Base-by-base conservation (phyloP, 2,113 vertebrate species). In the Meleagris gallopavo region DNA sequence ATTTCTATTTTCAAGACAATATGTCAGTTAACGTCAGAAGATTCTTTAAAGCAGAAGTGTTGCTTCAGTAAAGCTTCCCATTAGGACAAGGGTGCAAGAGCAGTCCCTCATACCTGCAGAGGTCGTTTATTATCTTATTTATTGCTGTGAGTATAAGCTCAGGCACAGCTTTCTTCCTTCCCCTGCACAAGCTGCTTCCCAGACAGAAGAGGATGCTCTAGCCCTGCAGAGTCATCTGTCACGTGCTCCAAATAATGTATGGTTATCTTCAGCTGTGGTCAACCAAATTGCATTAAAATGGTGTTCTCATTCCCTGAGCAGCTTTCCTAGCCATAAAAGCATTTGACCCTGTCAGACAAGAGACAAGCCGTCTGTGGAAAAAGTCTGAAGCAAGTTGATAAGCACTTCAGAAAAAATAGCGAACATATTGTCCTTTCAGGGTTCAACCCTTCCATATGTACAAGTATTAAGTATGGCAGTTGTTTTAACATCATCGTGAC, bases 381-480 rank as follows among this genome's bases (percentile, higher is more conserved):
- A 92, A 90, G 52, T 54, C 38, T 83, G 80, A 92, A 89, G 22
- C 69, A 79, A 81, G 54, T 12, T 54, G 79, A 79, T 69, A 90
- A 91, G 10, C 54, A 54, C 48, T 88, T 86, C 58, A 32, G 58
- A 9, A 84, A 78, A 82, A 75, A 22, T 34, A 90, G 34, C 30
- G 36, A 74, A 67, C 24, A 27, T 46, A 19, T 11, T 55, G 54
- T 34, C 14, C 71, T 90, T 75, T 62, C 45, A 75, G 54, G 41
- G 20, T 46, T 64, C 29, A 48, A 13, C 21, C 60, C 29, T 66
- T 74, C 69, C 9, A 71, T 69, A 69, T 52, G 21, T 38, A 8
- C 38, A 32, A 78, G 24, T 50, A 65, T 64, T 77, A 58, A 61
- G 38, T 50, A 43, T 14, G 36, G 18, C 22, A 25, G 24, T 81